These are phyloP conservation scores for Odocoileus virginianus DNA, from an alignment of 2,113 vertebrate genomes.

Conservation along the genomic window DNA sequence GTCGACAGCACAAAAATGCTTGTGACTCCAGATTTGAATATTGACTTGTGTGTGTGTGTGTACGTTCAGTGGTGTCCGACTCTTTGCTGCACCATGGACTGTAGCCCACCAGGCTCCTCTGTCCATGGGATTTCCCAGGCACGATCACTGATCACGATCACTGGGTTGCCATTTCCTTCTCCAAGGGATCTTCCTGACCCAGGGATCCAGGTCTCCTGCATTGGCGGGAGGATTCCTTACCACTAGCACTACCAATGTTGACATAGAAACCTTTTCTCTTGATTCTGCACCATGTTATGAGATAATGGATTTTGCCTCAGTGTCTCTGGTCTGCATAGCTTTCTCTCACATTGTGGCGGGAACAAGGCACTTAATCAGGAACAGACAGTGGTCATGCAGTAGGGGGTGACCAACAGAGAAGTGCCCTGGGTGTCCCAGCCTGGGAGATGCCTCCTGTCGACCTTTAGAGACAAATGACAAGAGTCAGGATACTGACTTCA, in stretches of 20 bases:
- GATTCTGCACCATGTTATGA: fast-evolving
- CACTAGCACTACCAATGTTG: fast-evolving
- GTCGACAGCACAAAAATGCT: neutral
- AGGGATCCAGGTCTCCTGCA: neutral
- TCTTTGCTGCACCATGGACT: neutral
- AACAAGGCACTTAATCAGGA: neutral
- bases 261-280: fast-evolving
- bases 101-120: neutral
- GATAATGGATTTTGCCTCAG: neutral
- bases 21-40: neutral
- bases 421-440: too few relatives aligned
- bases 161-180: neutral
- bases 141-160: fast-evolving
- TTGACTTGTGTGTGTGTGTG: neutral
- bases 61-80: fast-evolving
- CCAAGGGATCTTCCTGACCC: neutral
- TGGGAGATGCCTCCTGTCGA: neutral
- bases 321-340: fast-evolving
- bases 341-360: fast-evolving
- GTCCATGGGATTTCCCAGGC: neutral
- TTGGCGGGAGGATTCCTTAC: neutral
- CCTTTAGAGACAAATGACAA: neutral
- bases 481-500: neutral
- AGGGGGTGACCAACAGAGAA: fast-evolving
- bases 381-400: fast-evolving